Evolutionary conservation across 2,113 vertebrate species (phyloP).

Genomic region (Mesocricetus auratus): DNA sequence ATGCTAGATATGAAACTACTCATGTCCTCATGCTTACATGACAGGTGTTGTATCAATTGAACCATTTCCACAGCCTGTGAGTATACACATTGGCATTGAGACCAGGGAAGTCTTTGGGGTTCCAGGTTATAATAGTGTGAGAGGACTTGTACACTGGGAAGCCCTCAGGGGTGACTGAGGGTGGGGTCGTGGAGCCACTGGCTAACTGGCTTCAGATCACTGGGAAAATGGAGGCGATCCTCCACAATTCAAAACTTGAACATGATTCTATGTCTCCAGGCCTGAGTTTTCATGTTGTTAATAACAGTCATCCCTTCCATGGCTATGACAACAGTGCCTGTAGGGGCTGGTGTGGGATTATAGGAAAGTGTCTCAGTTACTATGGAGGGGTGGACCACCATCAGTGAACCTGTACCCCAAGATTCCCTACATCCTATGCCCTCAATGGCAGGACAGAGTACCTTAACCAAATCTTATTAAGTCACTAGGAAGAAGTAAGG

Average conservation of each 20-base stretch:
- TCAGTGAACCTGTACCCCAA: not conserved
- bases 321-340: not conserved
- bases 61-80: not conserved
- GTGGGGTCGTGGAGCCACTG: not conserved
- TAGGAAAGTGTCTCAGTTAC: not conserved
- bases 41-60: not conserved
- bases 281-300: not conserved
- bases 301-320: not conserved
- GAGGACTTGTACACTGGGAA: not conserved
- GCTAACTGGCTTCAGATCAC: not conserved
- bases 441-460: not conserved
- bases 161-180: not conserved
- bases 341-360: not conserved
- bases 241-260: not conserved
- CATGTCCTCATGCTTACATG: not conserved
- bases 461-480: not conserved
- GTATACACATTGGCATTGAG: not conserved
- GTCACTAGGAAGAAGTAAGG: not conserved
- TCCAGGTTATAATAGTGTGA: not conserved
- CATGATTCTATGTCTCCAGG: not conserved
- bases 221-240: not conserved
- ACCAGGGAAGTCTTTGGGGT: not conserved
- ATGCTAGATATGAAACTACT: not conserved
- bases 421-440: not conserved
- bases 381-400: not conserved